Evolutionary conservation across 1,140 invertebrate species (phyloP).

Genomic region (Pinna nobilis): DNA sequence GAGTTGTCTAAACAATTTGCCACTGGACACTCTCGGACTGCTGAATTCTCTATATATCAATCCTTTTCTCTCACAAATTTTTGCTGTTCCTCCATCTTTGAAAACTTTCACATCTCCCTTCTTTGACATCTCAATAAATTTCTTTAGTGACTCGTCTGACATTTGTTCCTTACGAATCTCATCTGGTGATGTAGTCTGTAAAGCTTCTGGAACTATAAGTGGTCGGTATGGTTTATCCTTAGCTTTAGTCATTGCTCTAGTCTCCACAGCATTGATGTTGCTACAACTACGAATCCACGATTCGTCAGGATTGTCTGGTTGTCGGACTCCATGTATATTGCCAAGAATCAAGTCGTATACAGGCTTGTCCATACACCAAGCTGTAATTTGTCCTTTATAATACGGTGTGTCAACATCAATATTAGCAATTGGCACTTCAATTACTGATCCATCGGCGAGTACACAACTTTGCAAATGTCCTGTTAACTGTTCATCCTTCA

Average conservation of each 20-base stretch:
- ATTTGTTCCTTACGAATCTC: too few relatives aligned
- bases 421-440: not conserved
- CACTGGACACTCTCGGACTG: constrained; percentile 18
- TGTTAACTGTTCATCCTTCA: too few relatives aligned
- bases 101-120: not conserved
- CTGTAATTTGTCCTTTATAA: not conserved
- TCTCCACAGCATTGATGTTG: not conserved
- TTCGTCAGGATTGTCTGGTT: not conserved
- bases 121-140: too few relatives aligned
- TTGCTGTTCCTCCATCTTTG: not conserved
- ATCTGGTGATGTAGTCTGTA: too few relatives aligned
- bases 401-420: not conserved
- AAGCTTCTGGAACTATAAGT: too few relatives aligned
- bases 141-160: too few relatives aligned
- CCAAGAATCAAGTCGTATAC: constrained; percentile 10
- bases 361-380: not conserved
- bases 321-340: not conserved
- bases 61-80: not conserved
- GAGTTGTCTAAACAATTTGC: constrained; percentile 21
- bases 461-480: too few relatives aligned
- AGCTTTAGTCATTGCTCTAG: too few relatives aligned
- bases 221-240: too few relatives aligned
- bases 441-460: not conserved
- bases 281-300: too few relatives aligned
- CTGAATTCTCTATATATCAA: not conserved